Base-by-base conservation (phyloP, 2,113 vertebrate genomes). In the Myiozetetes cayanensis region DNA sequence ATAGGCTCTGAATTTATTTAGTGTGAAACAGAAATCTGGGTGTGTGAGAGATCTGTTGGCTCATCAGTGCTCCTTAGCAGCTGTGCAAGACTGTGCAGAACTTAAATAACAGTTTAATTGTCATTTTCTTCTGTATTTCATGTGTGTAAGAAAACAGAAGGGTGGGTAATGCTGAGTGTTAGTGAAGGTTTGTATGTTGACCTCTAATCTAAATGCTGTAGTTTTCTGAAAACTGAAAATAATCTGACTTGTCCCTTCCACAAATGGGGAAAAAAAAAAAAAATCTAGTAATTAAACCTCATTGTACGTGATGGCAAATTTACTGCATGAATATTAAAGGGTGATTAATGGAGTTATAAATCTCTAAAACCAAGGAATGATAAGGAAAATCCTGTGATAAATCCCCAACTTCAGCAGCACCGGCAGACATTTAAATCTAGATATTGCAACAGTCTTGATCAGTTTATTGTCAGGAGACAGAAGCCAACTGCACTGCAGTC, bases 351-450 rank as follows among this genome's bases (percentile, higher is more conserved):
- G 85, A 97, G 33, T 92, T 91, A 76, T 75, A 85, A 87, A 87
- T 77, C 85, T 94, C 70, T 70, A 79, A 90, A 96, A 6, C 41
- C 72, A 83, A 67, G 56, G 65, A 67, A 74, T 59, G 41, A 92
- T 92, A 85, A 94, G 90, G 84, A 55, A 96, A 92, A 84, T 92
- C 59, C 94, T 74, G 19, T 97, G 92, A 92, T 79, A 93, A 37
- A 82, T 89, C 66, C 25, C 2, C 86, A 61, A 79, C n/a, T 84
- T 44, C 6, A 70, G 39, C 24, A 73, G 35, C 27, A 30, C 10
- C 73, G 50, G 46, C 71, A 95, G 72, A 43, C 52, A 31, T 63
- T 88, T 41, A 12, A 28, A 65, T 70, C 78, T 94, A 80, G 65
- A 47, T 83, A 53, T 46, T 94, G 59, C 58, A 59, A 56, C 19